These are phyloP conservation scores for Laupala kohalensis DNA, from an alignment of 1,140 invertebrate genomes.

Conservation along the genomic window DNA sequence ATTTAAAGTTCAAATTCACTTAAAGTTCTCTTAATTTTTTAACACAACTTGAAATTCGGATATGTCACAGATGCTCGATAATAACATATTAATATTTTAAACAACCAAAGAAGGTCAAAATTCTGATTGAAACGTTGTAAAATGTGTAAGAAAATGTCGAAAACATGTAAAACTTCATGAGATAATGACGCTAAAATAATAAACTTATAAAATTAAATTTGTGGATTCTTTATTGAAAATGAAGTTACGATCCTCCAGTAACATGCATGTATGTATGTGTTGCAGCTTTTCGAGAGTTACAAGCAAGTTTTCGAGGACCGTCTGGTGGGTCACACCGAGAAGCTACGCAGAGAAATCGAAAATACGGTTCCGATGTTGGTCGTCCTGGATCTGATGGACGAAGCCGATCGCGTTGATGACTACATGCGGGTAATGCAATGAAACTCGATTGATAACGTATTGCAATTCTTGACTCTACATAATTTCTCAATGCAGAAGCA, in stretches of 20 bases:
- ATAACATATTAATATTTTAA: too few species aligned
- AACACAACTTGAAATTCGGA: too few species aligned
- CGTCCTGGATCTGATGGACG: constrained; percentile 55
- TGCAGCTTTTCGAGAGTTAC: constrained; percentile 43
- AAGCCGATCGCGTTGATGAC: constrained; percentile 43
- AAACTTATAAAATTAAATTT: background rate
- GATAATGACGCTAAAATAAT: background rate
- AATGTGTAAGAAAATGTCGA: background rate
- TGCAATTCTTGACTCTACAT: too few species aligned
- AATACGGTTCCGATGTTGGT: constrained; percentile 53
- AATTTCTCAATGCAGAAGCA: too few species aligned
- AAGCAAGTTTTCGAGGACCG: constrained; percentile 71
- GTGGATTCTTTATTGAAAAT: background rate
- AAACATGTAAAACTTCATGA: background rate
- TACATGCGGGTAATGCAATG: constrained; percentile 48
- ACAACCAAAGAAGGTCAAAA: too few species aligned
- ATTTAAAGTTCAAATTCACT: too few species aligned
- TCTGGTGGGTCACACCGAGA: constrained; percentile 48
- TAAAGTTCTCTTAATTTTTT: too few species aligned
- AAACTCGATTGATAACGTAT: too few species aligned
- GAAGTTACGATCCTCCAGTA: too few species aligned
- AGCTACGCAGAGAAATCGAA: constrained; percentile 51
- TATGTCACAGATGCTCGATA: too few species aligned
- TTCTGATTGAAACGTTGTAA: background rate
- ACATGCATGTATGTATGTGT: too few species aligned